Evolutionary conservation across 2,888 invertebrate species (phyloP).

Genomic region (Rhagonycha fulva): DNA sequence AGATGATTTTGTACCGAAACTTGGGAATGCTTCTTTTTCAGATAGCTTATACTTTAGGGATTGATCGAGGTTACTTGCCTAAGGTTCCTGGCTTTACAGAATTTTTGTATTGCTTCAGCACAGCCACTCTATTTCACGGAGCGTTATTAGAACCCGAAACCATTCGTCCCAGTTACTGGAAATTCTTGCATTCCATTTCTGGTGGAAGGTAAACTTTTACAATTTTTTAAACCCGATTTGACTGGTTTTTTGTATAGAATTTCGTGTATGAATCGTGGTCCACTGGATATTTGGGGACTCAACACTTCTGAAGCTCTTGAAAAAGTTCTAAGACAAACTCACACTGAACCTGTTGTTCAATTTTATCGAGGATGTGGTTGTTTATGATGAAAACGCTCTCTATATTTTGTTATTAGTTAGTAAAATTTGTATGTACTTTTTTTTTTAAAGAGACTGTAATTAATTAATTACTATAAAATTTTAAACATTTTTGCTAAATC

Average conservation of each 20-base stretch:
- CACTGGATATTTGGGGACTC: constrained; percentile 66
- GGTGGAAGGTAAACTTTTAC: constrained; percentile 65
- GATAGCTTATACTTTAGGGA: constrained; percentile 73
- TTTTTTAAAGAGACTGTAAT: neutral
- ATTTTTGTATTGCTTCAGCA: constrained; percentile 76
- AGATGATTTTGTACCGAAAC: neutral
- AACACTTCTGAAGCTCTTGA: constrained; percentile 58
- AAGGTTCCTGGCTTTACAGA: constrained; percentile 71
- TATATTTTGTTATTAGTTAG: neutral
- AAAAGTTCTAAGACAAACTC: constrained; percentile 55
- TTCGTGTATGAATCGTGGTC: constrained; percentile 61
- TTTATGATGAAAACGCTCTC: constrained; percentile 7
- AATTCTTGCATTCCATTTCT: constrained; percentile 75
- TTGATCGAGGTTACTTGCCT: constrained; percentile 67
- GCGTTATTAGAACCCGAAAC: constrained; percentile 79
- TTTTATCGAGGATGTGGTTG: constrained; percentile 14
- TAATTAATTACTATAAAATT: neutral
- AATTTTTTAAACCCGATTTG: neutral
- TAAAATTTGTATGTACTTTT: neutral
- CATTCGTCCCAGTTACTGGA: constrained; percentile 81
- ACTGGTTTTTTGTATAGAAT: constrained; percentile 54
- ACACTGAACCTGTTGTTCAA: constrained; percentile 47
- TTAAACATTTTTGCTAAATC: neutral
- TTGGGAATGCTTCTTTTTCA: constrained; percentile 46
- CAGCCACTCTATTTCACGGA: constrained; percentile 77